These are phyloP conservation scores for Notothenia coriiceps DNA, from an alignment of 2,113 vertebrate species.

Conservation along the genomic window DNA sequence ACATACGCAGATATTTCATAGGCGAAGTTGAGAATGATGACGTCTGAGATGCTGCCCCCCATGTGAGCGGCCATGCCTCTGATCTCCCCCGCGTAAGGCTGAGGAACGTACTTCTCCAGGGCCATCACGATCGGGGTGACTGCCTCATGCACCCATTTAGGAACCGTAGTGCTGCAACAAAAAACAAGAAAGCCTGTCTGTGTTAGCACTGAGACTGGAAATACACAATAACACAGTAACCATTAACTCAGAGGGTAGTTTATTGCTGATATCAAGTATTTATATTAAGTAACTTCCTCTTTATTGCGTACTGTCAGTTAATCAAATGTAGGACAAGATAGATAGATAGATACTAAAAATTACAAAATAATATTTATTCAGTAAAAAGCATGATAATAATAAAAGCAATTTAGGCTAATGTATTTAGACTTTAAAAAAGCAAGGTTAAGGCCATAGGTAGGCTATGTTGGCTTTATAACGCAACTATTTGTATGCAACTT, in stretches of 20 bases:
- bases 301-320: no score
- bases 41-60: slow-evolving; percentile 82
- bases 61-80: slow-evolving; percentile 82
- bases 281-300: neutral
- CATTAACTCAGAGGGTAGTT: neutral
- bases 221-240: neutral
- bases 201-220: neutral
- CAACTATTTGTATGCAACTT: no score
- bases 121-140: slow-evolving; percentile 74
- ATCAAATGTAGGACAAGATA: no score
- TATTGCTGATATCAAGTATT: neutral
- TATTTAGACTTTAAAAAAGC: no score
- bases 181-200: neutral
- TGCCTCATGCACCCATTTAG: slow-evolving; percentile 87
- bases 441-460: no score
- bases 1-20: slow-evolving; percentile 94
- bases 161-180: slow-evolving; percentile 82
- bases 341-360: no score
- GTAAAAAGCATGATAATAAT: no score
- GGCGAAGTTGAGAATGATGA: slow-evolving; percentile 90
- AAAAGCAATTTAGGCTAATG: no score
- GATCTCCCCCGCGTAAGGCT: slow-evolving; percentile 88
- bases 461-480: no score
- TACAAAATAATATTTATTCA: no score
- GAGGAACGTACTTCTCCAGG: slow-evolving; percentile 83